Evolutionary conservation across 2,888 invertebrate species (phyloP).

Genomic region (Chaetogeoica ovagalla): DNA sequence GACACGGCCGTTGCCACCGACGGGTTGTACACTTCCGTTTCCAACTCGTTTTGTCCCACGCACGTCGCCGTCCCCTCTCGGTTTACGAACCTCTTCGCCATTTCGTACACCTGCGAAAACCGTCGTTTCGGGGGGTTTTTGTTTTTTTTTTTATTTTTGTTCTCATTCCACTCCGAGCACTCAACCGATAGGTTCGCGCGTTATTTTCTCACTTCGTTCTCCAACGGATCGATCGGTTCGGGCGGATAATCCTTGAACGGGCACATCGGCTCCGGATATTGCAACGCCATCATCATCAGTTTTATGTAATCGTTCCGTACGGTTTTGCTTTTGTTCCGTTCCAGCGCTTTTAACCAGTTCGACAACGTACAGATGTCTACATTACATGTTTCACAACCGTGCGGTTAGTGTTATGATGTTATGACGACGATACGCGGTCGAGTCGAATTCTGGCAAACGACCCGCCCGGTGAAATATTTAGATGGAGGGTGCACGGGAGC

Average conservation of each 20-base stretch:
- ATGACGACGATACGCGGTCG: not conserved
- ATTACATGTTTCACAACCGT: not conserved
- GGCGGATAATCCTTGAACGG: conserved; percentile 36
- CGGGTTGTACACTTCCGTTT: not conserved
- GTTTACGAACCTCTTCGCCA: not conserved
- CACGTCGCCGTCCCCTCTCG: conserved; percentile 19
- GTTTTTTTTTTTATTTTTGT: too few relatives aligned
- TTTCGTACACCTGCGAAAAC: conserved; percentile 13
- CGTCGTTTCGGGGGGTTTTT: not conserved
- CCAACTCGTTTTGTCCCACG: not conserved
- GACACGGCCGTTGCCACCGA: conserved; percentile 14
- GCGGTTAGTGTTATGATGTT: not conserved
- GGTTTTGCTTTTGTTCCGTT: not conserved
- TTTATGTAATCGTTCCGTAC: conserved; percentile 16
- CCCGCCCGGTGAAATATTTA: too few relatives aligned
- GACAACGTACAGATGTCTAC: conserved; percentile 10
- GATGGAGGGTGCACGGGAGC: too few relatives aligned
- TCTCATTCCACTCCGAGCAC: not conserved
- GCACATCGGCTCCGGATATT: conserved; percentile 2
- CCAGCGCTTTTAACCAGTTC: conserved; percentile 27
- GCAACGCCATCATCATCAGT: conserved; percentile 27
- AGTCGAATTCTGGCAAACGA: too few relatives aligned
- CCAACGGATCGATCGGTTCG: conserved; percentile 31
- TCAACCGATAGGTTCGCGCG: not conserved
- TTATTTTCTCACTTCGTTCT: not conserved